Evolutionary conservation across 1,140 invertebrate species (phyloP).

Genomic region (Teleogryllus occipitalis): DNA sequence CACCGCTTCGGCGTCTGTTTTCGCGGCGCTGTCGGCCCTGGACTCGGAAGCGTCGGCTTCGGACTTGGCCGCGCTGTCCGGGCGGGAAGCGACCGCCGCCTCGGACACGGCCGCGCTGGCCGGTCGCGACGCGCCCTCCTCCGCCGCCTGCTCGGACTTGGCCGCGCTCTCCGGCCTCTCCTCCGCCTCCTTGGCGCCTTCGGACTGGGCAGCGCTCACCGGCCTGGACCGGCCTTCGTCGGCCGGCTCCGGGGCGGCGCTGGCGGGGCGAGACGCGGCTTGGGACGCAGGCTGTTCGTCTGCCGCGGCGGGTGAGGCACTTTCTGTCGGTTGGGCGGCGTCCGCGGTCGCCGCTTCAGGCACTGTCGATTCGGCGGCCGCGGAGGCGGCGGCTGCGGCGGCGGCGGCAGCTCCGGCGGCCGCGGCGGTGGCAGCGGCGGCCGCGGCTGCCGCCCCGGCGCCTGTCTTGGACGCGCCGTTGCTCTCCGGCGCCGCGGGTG

Average conservation of each 20-base stretch:
- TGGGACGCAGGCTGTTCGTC: not conserved
- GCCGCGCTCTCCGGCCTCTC: not conserved
- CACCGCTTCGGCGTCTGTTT: not conserved
- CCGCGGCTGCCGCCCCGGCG: slow-evolving; percentile 21
- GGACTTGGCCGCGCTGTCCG: not conserved
- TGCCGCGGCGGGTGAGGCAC: not conserved
- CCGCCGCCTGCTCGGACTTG: not conserved
- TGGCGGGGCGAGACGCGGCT: not conserved
- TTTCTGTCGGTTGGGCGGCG: not conserved
- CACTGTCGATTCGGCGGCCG: not conserved
- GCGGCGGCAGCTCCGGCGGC: slow-evolving; percentile 20
- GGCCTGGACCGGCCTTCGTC: not conserved
- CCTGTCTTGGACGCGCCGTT: slow-evolving; percentile 21
- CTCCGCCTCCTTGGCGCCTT: not conserved
- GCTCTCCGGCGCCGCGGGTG: slow-evolving; percentile 20
- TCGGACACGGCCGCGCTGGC: not conserved
- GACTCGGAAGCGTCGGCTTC: not conserved
- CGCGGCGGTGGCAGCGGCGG: slow-evolving; percentile 21
- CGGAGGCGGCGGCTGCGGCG: slow-evolving; percentile 19
- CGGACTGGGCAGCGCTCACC: not conserved
- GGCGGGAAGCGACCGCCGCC: not conserved
- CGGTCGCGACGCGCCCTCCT: not conserved
- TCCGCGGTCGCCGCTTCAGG: not conserved
- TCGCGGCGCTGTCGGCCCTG: not conserved
- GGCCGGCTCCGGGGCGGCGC: not conserved